phyloP scores from a whole-genome alignment of 2,797 vertebrate species.

The Lacerta viridis region DNA sequence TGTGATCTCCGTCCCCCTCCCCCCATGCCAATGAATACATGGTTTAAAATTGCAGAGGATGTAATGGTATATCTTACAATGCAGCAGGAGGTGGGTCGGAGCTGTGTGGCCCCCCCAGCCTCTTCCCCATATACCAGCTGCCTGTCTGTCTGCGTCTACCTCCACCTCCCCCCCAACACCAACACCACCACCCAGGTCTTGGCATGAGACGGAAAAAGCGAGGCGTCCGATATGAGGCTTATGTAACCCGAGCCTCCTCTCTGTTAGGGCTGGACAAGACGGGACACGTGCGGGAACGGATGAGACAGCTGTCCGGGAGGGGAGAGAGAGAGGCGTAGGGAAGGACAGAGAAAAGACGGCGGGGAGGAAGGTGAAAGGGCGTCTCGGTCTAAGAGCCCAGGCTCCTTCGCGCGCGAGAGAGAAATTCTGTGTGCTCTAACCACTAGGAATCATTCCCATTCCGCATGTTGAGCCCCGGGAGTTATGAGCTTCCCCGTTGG shows the following conservation, averaged over 20 bases:
- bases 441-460: background rate
- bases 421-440: background rate
- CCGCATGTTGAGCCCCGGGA: background rate
- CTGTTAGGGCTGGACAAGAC: background rate
- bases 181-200: no score
- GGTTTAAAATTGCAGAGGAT: background rate
- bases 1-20: background rate
- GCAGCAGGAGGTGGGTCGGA: background rate
- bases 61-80: background rate
- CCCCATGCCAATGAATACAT: background rate
- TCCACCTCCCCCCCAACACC: no score
- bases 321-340: background rate
- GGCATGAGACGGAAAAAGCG: background rate
- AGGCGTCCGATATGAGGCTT: background rate
- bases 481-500: background rate
- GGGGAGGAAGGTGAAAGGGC: background rate
- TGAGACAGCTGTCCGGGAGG: background rate
- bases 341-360: no score
- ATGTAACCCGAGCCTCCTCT: constrained; percentile 17
- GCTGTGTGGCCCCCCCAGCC: background rate
- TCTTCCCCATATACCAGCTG: background rate
- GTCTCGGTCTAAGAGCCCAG: background rate
- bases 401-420: no score
- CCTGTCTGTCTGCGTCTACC: background rate
- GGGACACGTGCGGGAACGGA: background rate